Conservation (phyloP, 2,797 vertebrate genomes). For the Jordanella pulchra region DNA sequence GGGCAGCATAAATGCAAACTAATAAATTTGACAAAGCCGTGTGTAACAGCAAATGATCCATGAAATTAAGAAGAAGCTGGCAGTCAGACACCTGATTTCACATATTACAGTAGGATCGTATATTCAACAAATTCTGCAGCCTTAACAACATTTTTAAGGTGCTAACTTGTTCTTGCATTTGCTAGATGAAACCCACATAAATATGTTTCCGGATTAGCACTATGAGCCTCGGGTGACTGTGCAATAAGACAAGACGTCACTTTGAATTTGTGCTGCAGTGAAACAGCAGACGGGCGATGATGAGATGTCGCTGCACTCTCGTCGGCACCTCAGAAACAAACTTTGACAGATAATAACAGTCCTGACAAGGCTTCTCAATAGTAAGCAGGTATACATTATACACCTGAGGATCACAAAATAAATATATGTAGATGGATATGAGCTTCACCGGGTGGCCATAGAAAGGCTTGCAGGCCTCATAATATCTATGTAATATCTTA, state of each 20-base stretch:
- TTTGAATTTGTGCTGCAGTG: slow-evolving; percentile 42
- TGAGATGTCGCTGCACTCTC: slow-evolving; percentile 28
- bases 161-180: background rate
- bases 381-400: slow-evolving; percentile 10
- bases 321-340: slow-evolving; percentile 26
- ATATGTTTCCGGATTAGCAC: slow-evolving; percentile 12
- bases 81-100: slow-evolving; percentile 7
- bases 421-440: too few relatives aligned
- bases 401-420: background rate
- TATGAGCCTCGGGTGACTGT: background rate
- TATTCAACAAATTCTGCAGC: slow-evolving; percentile 1
- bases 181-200: background rate
- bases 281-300: slow-evolving; percentile 37
- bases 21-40: background rate
- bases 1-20: background rate
- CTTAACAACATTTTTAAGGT: slow-evolving; percentile 2
- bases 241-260: slow-evolving; percentile 47
- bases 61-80: slow-evolving; percentile 44
- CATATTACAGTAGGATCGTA: slow-evolving; percentile 14
- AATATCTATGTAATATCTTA: background rate
- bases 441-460: background rate
- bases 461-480: background rate
- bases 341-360: slow-evolving; percentile 46
- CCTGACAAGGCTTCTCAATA: slow-evolving; percentile 6
- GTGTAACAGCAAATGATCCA: slow-evolving; percentile 41